Evolutionary conservation across 2,888 invertebrate species (phyloP).

Genomic region (Zhengitettix transpicula): DNA sequence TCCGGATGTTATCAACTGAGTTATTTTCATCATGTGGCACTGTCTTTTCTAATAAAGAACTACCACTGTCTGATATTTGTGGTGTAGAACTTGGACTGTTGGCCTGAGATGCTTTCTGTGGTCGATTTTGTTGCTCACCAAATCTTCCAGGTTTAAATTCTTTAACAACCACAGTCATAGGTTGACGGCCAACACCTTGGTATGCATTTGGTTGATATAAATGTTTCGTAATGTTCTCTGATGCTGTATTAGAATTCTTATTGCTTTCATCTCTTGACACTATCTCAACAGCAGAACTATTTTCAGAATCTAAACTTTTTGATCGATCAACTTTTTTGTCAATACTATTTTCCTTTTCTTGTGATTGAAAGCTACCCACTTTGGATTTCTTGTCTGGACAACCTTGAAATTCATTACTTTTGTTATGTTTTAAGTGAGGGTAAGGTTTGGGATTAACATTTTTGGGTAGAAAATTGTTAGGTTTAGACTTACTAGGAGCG

Average conservation of each 20-base stretch:
- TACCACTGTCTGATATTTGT: background rate
- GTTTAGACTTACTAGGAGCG: constrained; percentile 4
- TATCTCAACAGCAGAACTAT: background rate
- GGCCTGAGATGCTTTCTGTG: background rate
- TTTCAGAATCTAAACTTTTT: background rate
- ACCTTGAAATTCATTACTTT: background rate
- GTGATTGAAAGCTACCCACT: background rate
- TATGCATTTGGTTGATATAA: background rate
- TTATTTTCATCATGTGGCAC: background rate
- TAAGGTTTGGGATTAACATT: constrained; percentile 28
- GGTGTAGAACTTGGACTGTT: background rate
- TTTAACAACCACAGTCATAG: constrained; percentile 4
- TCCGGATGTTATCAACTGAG: background rate
- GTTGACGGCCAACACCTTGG: background rate
- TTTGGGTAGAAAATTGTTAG: constrained; percentile 20
- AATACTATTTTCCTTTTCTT: background rate
- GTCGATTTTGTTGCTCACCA: constrained; percentile 1
- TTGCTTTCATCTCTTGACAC: background rate
- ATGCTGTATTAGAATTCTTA: background rate
- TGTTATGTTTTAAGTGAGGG: background rate
- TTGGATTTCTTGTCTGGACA: background rate
- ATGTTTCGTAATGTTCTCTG: background rate
- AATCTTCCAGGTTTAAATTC: constrained; percentile 8
- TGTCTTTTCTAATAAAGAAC: background rate
- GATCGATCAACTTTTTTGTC: background rate